Base-by-base conservation (phyloP, 2,797 vertebrate species). In the Novumbra hubbsi region DNA sequence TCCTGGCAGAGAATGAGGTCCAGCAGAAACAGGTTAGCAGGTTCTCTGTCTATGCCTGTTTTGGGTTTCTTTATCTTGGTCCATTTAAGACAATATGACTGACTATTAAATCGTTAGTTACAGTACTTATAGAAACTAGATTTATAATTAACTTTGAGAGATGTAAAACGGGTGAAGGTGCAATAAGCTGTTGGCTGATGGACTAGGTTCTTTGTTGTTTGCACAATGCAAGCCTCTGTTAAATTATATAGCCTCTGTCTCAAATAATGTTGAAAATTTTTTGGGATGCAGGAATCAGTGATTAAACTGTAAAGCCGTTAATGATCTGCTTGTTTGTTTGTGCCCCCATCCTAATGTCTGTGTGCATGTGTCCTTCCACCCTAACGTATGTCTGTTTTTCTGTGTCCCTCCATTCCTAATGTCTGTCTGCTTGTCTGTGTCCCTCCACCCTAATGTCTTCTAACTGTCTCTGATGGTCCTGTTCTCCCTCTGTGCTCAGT, bases 21-120 rank as follows among this genome's bases (percentile, higher is more conserved):
- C 77, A 73, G 0, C 83, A 91, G 45, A 89, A 92, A 32, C 93
- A 96, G 96, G 98, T 98, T 21, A 1, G 16, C 4, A 5, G 15
- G 24, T 3, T 60, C 57, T 62, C 21, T 28, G 17, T 21, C 9
- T 9, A 64, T 16, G 28, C 19, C 12, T 19, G 15, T 52, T 15
- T 15, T 52, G 4, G 15, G 50, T 52, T 52, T 16, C 4, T 52
- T 28, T 8, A n/a, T 60, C 57, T 14, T 0, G 2, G 12, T 62
- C 24, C 1, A 62, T 27, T 27, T 14, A 63, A 30, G 27, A 28
- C 27, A 16, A 64, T 63, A 63, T 11, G 60, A 28, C 27, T 28
- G 14, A 28, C 15, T 15, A 19, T 19, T 14, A 52, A 52, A 52
- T 15, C 8, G 2, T 15, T 52, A 19, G 15, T 52, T 52, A 52